Percentiles rank a stretch among this genome's conserved stretches.
phyloP scores from a whole-genome alignment of 2,797 vertebrate genomes.

The Simalia tracyae region DNA sequence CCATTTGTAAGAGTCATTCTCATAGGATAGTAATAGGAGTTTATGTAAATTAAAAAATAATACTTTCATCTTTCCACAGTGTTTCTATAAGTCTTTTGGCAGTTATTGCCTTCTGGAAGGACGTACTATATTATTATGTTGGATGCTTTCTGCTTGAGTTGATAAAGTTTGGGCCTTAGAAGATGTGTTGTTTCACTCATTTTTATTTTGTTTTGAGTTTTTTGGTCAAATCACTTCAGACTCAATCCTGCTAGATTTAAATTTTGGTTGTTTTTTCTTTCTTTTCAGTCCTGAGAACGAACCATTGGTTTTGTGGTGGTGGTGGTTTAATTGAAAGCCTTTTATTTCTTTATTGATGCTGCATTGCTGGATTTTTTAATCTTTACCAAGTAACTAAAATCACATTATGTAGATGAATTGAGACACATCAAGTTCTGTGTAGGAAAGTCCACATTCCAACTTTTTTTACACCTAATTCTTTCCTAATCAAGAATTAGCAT shows the following conservation, averaged over 20 bases:
- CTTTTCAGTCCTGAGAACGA: background rate
- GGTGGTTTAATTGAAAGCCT: slow-evolving; percentile 10
- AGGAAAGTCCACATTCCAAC: background rate
- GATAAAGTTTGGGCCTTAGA: background rate
- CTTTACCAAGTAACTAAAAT: slow-evolving; percentile 14
- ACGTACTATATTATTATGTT: background rate
- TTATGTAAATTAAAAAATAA: background rate
- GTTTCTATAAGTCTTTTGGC: slow-evolving; percentile 1
- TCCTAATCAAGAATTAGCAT: background rate
- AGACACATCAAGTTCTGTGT: background rate
- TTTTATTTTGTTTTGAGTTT: background rate
- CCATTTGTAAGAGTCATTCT: background rate
- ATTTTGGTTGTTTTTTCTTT: background rate
- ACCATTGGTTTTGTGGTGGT: slow-evolving; percentile 5
- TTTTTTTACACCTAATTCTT: background rate
- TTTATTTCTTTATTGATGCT: background rate
- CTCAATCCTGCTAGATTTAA: background rate
- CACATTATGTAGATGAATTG: background rate
- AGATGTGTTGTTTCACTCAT: background rate
- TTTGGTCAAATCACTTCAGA: background rate
- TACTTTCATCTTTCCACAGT: background rate
- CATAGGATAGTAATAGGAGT: background rate
- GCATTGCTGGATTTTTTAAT: background rate
- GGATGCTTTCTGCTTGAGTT: background rate
- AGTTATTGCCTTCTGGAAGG: background rate